Evolutionary conservation across 2,888 invertebrate species (phyloP), one percentile per base, ranked within the genome.

Genomic region (Griposia aprilina): DNA sequence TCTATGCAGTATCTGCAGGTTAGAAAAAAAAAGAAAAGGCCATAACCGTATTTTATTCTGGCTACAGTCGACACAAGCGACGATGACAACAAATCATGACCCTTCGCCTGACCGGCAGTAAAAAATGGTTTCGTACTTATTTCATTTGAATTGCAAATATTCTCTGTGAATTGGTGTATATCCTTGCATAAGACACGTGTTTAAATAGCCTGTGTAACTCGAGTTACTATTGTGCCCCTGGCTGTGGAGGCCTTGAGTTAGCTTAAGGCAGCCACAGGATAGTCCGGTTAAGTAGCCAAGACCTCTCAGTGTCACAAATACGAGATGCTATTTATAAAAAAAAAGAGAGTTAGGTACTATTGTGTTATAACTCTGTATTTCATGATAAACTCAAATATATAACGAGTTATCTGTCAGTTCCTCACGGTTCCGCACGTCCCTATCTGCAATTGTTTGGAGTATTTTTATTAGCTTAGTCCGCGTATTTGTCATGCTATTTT

Each of bases 31-130:
- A 23, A 65, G 1, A 78, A 57, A 78, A 50, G 15, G 77, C 45
- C 11, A 36, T 67, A 66, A 66, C 48, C 48, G 23, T 78, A 50
- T 66, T 26, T 76, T 50, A 76, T 78, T 50, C 20, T 57, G 65
- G 30, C 15, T 23, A 23, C 45, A n/a, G 17, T 76, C 62, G 76
- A 76, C 52, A 45, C 20, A 11, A 72, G 5, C n/a, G 8, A 57
- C 20, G 41, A 52, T 62, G 62, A 45, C 62, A 55, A 66, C n/a
- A 76, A 63, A 62, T 76, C 50, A 62, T 48, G n/a, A 17, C 26
- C 26, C 26, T 41, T n/a, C 13, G 62, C 10, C 41, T 62, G 30
- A 20, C 45, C 45, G 23, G 15, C 52, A 76, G 60, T 75, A n/a
- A 48, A 63, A 65, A 57, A 67, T 36, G 5, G 13, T n/a, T 17